Base-by-base conservation (phyloP, 2,888 invertebrate genomes). In the Morinoia aosen region DNA sequence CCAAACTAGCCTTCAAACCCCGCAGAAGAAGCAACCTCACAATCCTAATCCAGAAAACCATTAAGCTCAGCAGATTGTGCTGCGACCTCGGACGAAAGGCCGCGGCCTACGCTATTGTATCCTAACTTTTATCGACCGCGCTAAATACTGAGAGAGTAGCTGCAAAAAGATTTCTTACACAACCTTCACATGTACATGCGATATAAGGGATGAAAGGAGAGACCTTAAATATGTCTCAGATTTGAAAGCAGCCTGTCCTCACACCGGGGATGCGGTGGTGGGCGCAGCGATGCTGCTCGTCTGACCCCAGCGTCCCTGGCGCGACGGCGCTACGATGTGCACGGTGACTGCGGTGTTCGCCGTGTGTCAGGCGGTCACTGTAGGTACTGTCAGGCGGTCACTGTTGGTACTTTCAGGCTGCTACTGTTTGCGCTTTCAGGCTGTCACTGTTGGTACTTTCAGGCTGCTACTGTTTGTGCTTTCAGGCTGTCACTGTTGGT, bases 161-260 rank as follows among this genome's bases (percentile, higher is more conserved):
- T 90, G 90, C 90, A 90, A 90, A 90, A 90, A 90, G 40, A 33
- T 90, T 90, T 90, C 90, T 48, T 90, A 90, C 90, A 90, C 90
- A 90, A 90, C 90, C 90, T 90, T 90, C 90, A 90, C 90, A 90
- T 90, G 90, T 90, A 90, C 90, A 90, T 90, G 90, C 90, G 90
- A 90, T 48, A 90, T 48, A 48, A 76, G 90, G 90, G 90, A 90
- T 90, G 90, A 90, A 90, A 90, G 40, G 33, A 90, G 90, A 90
- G 90, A 48, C 76, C 25, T 76, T 76, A 76, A 76, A 76, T 76
- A 76, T 16, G 76, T 33, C 76, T 76, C 76, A 76, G 76, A 76
- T 76, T 12, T 76, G 25, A 76, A 33, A 76, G 33, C 25, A 33
- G 19, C 76, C 33, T 76, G 19, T 33, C 25, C 76, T 76, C 8